A percentile compares a stretch with the other conserved stretches of the same genome.
Evolutionary conservation across 2,797 vertebrate genomes (phyloP).

Genomic region (Gymnocypris eckloni): DNA sequence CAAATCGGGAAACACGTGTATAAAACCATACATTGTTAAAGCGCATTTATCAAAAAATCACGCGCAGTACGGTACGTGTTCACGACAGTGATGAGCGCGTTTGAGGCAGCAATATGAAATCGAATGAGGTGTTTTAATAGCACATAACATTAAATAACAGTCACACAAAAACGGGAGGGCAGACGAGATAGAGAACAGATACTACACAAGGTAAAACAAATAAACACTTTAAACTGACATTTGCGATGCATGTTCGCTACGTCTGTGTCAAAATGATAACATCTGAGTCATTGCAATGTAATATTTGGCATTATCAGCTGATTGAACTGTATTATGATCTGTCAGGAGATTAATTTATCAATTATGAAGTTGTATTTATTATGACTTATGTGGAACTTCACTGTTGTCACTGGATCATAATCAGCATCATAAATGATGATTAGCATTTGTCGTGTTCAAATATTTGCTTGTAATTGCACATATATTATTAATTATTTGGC

Average conservation of each 20-base stretch:
- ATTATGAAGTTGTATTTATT: not conserved
- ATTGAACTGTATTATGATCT: not conserved
- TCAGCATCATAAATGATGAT: not conserved
- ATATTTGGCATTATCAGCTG: not conserved
- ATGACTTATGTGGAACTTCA: not conserved
- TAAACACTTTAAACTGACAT: not conserved
- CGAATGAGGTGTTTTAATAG: not conserved
- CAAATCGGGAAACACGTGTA: not conserved
- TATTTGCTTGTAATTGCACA: not conserved
- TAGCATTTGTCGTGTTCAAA: not conserved
- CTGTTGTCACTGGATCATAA: not conserved
- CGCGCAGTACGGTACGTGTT: not conserved
- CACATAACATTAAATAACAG: not conserved
- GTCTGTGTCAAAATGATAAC: not conserved
- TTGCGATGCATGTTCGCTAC: not conserved
- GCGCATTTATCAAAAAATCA: not conserved
- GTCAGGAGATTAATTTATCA: not conserved
- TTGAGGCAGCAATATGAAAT: not conserved
- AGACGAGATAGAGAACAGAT: not conserved
- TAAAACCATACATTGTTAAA: not conserved
- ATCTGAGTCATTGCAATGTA: not conserved
- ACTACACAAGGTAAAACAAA: constrained; percentile 9
- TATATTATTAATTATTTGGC: not conserved
- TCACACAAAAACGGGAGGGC: not conserved
- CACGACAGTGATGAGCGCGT: not conserved